Percentiles rank a stretch among this genome's conserved stretches.
phyloP scores from a whole-genome alignment of 2,797 vertebrate species.

The Helostoma temminkii region DNA sequence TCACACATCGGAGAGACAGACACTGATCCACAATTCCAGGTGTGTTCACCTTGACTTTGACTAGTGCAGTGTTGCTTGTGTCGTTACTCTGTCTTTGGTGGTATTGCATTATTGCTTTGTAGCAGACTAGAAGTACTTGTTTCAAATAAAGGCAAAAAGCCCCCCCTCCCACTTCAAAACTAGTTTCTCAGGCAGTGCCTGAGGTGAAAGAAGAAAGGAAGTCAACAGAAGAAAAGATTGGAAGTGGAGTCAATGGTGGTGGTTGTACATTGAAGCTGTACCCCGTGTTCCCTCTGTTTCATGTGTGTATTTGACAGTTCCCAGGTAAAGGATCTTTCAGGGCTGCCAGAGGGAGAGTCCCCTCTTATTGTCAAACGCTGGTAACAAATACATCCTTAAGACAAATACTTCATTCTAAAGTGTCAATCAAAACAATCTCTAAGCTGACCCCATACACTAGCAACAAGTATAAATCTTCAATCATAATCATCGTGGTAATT shows the following conservation, averaged over 20 bases:
- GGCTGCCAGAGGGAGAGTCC: constrained; percentile 57
- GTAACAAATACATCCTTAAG: constrained; percentile 56
- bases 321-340: constrained; percentile 79
- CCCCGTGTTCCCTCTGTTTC: constrained; percentile 24
- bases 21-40: constrained; percentile 96
- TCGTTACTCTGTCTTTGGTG: background rate
- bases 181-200: background rate
- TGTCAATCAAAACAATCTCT: constrained; percentile 43
- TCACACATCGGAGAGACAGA: constrained; percentile 97
- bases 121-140: no score
- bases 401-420: constrained; percentile 8
- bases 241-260: background rate
- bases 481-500: constrained; percentile 9
- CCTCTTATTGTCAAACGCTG: constrained; percentile 49
- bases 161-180: no score
- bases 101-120: background rate
- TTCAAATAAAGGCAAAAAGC: no score
- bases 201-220: no score
- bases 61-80: background rate
- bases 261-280: background rate
- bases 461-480: background rate
- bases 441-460: background rate
- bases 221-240: no score
- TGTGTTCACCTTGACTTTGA: constrained; percentile 54
- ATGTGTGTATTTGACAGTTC: constrained; percentile 58